Conservation (phyloP, 2,113 vertebrate species). For the Gymnobelideus leadbeateri region DNA sequence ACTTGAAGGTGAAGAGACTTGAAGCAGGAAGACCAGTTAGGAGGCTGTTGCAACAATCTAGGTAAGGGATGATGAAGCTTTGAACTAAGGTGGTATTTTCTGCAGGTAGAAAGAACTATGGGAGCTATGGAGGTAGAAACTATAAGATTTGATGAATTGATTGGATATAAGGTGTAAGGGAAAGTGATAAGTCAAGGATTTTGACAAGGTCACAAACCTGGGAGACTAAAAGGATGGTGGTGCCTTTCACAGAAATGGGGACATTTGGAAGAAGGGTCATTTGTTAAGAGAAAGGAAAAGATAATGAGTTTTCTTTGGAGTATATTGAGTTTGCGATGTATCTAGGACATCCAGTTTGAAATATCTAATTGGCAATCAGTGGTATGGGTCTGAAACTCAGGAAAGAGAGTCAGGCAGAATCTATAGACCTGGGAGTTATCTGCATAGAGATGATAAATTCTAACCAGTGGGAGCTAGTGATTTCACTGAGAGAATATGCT, state of each 20-base stretch:
- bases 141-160: background rate
- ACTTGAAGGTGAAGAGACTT: background rate
- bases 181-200: background rate
- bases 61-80: background rate
- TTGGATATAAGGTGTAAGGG: background rate
- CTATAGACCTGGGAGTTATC: background rate
- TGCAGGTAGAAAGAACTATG: background rate
- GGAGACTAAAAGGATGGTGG: background rate
- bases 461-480: background rate
- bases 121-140: background rate
- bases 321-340: background rate
- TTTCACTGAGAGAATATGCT: background rate
- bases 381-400: background rate
- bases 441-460: background rate
- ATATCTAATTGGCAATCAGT: background rate
- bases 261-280: background rate
- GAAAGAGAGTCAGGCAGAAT: background rate
- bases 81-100: background rate
- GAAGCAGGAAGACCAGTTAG: background rate
- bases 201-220: background rate
- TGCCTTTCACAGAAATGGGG: no score
- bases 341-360: background rate
- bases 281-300: background rate
- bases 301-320: background rate
- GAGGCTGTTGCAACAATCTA: background rate